Base-by-base conservation (phyloP, 2,113 vertebrate genomes). In the Rhinichthys klamathensis region DNA sequence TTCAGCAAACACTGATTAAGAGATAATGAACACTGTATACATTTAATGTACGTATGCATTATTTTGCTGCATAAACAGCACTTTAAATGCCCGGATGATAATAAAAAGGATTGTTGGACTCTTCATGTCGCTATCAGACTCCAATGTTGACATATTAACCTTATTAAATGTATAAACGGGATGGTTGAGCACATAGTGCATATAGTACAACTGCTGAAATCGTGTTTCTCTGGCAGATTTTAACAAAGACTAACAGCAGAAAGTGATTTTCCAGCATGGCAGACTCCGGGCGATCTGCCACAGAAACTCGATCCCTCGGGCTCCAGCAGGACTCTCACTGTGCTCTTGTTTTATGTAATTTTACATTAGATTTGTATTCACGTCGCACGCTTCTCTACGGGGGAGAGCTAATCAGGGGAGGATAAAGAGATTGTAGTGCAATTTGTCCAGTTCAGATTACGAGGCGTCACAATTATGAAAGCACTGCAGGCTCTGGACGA, bases 401-500 rank as follows among this genome's bases (percentile, higher is more conserved):
- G 21, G 25, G 41, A 82, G 63, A 69, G 61, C 60, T 65, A 65
- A 65, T 63, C 78, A 10, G 78, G 78, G n/a, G 60, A 49, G 44
- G 74, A 21, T 56, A 16, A 58, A 85, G 75, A 30, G 1, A 61
- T 38, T 30, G 78, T 49, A 46, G 78, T 46, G 41, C 78, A 80
- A 80, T 82, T 82, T 82, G 61, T 80, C 60, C 60, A n/a, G 60
- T 49, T 65, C 15, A 65, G 58, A 69, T 67, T 82, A 69, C 4
- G 25, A 65, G 44, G 80, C 41, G 0, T 80, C 78, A 80, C 78
- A 80, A 65, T 80, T 69, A 82, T 32, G 44, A 51, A 30, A 25
- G 7, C 16, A 9, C 60, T 30, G 7, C 58, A 44, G 80, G 44
- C 63, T 69, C 87, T 90, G 89, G 88, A 90, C 84, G 89, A 86